Evolutionary conservation across 2,797 vertebrate genomes (phyloP).

Genomic region (Rhyacichthys aspro): DNA sequence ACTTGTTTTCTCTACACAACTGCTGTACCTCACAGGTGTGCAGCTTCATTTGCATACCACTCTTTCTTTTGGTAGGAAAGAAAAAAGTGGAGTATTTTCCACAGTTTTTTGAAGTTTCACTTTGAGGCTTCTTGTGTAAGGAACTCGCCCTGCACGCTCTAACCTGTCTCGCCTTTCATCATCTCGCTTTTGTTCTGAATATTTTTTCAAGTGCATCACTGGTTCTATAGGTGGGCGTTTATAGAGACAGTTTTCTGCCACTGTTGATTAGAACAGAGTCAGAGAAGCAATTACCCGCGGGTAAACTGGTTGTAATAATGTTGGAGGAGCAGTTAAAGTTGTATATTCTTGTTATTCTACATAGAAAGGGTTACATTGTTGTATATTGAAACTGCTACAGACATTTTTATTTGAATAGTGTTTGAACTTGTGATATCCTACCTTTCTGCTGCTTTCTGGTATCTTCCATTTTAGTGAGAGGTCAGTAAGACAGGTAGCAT

Average conservation of each 20-base stretch:
- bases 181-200: slow-evolving; percentile 25
- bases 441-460: too few relatives aligned
- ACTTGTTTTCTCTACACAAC: slow-evolving; percentile 27
- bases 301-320: neutral
- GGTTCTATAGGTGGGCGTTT: slow-evolving; percentile 10
- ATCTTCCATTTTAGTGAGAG: too few relatives aligned
- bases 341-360: neutral
- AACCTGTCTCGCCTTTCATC: slow-evolving; percentile 44
- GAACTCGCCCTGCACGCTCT: slow-evolving; percentile 24
- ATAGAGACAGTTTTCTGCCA: slow-evolving; percentile 10
- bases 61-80: slow-evolving; percentile 17
- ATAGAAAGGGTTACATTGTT: neutral
- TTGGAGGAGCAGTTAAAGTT: neutral
- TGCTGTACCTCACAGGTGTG: slow-evolving; percentile 2
- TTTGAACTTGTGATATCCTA: too few relatives aligned
- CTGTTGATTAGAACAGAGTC: slow-evolving; percentile 19
- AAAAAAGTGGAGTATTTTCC: slow-evolving; percentile 29
- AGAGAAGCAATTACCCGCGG: neutral
- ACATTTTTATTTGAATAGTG: too few relatives aligned
- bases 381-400: too few relatives aligned
- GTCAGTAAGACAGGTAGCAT: too few relatives aligned
- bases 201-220: slow-evolving; percentile 39
- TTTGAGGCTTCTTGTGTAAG: slow-evolving; percentile 46
- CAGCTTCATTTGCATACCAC: slow-evolving; percentile 16
- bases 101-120: slow-evolving; percentile 43